Evolutionary conservation across 2,113 vertebrate genomes (phyloP), one percentile per base, ranked within the genome.

Genomic region (Piaya cayana): DNA sequence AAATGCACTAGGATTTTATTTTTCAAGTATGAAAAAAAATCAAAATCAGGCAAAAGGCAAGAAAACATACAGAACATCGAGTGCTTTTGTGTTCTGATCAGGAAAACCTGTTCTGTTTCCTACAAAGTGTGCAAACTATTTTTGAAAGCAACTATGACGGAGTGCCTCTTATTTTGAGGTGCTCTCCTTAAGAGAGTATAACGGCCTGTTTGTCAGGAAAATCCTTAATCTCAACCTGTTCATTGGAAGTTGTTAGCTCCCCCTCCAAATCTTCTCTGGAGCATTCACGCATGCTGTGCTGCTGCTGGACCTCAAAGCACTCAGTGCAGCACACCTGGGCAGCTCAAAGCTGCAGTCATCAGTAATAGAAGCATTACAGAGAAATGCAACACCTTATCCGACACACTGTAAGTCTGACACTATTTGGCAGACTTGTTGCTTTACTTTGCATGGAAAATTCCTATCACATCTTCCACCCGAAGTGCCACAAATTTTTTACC

Each of bases 331-430:
- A 0, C 23, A 64, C 2, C 34, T 3, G n/a, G 26, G 36, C 82
- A 63, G 53, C 34, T 79, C 1, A 0, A 11, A 47, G 8, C 72
- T 30, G 42, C 42, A 1, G 0, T 30, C 13, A 64, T 26, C 64
- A 47, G 30, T 55, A n/a, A 10, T n/a, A 30, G 37, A 43, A 37
- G 64, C 4, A 0, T 26, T 29, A 50, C 12, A 32, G 68, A 55
- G 47, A 71, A 86, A 70, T 14, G 47, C 52, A 68, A 49, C 63
- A 55, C 36, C 47, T 39, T 25, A 62, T 19, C 22, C 2, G 0
- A 72, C 23, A 70, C 42, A 25, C 23, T 16, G 13, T 0, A 0
- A 60, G 25, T 26, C 59, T 50, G 39, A 30, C 47, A 14, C 17
- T 49, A 18, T 30, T 15, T 69, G 55, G 25, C 55, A 56, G 67